phyloP scores from a whole-genome alignment of 2,797 vertebrate genomes.

The Rhynchonycteris naso region DNA sequence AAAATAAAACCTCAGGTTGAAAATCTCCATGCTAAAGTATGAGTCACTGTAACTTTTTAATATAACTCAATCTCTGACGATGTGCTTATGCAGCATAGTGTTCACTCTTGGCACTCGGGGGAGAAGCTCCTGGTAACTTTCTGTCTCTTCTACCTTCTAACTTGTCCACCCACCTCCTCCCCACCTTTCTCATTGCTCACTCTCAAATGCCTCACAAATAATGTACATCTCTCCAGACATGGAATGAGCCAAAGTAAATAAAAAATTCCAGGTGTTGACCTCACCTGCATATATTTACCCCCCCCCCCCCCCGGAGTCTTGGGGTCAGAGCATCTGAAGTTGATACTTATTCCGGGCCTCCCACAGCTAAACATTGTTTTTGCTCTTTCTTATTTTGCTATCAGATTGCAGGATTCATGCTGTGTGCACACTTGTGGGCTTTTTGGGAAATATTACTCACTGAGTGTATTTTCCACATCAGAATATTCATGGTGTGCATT shows the following conservation, averaged over 20 bases:
- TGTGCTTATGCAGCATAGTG: not conserved
- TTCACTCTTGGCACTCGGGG: not conserved
- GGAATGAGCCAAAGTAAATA: constrained; percentile 22
- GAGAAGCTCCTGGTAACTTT: not conserved
- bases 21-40: not conserved
- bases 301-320: not conserved
- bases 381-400: not conserved
- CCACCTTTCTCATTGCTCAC: not conserved
- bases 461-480: not conserved
- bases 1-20: no score
- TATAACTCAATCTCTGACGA: not conserved
- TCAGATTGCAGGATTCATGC: constrained; percentile 8
- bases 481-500: not conserved
- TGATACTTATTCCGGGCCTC: constrained; percentile 18
- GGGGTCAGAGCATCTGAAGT: not conserved
- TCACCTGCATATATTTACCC: constrained; percentile 35
- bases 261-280: constrained; percentile 35
- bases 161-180: not conserved
- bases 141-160: not conserved
- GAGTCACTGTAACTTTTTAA: not conserved
- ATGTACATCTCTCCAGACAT: not conserved
- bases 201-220: constrained; percentile 33
- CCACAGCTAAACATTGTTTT: not conserved
- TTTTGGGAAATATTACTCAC: constrained; percentile 33
- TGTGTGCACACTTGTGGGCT: not conserved